Evolutionary conservation across 2,113 vertebrate species (phyloP).

Genomic region (Polypterus senegalus): DNA sequence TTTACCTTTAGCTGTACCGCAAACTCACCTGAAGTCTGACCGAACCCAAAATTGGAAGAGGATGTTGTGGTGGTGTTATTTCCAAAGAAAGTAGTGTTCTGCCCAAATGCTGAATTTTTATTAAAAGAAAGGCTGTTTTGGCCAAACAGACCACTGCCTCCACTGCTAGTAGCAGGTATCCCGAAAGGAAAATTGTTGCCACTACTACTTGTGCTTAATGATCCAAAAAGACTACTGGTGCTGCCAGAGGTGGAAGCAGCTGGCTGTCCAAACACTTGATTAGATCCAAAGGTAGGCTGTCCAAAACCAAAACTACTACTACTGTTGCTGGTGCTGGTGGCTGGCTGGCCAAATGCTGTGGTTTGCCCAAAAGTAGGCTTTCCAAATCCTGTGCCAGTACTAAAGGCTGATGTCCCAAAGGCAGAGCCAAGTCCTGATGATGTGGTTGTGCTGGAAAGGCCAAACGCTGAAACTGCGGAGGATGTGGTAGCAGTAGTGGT

Average conservation of each 20-base stretch:
- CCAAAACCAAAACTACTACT: conserved; percentile 51
- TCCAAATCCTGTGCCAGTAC: conserved; percentile 47
- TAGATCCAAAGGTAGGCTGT: conserved; percentile 44
- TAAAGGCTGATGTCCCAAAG: conserved; percentile 49
- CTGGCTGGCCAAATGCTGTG: conserved; percentile 58
- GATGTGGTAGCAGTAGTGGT: conserved; percentile 22
- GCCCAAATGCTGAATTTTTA: conserved; percentile 67
- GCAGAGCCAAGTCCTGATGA: conserved; percentile 28
- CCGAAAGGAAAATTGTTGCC: conserved; percentile 73
- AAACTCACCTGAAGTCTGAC: conserved; percentile 70
- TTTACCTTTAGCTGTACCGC: not conserved
- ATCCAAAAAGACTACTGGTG: conserved; percentile 55
- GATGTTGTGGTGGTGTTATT: conserved; percentile 61
- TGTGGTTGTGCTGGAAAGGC: conserved; percentile 10
- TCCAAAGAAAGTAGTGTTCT: conserved; percentile 61
- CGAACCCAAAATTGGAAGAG: conserved; percentile 74
- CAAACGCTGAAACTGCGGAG: conserved; percentile 31
- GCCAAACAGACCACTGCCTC: conserved; percentile 52
- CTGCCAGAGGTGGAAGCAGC: conserved; percentile 37
- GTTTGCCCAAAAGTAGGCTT: conserved; percentile 66
- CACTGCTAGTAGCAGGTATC: conserved; percentile 35
- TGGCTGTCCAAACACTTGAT: conserved; percentile 58
- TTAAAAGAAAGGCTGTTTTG: conserved; percentile 66
- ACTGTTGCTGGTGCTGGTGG: conserved; percentile 32
- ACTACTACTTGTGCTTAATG: conserved; percentile 36